These are phyloP conservation scores for Podarcis lilfordi DNA, from an alignment of 2,797 vertebrate genomes.

Conservation along the genomic window DNA sequence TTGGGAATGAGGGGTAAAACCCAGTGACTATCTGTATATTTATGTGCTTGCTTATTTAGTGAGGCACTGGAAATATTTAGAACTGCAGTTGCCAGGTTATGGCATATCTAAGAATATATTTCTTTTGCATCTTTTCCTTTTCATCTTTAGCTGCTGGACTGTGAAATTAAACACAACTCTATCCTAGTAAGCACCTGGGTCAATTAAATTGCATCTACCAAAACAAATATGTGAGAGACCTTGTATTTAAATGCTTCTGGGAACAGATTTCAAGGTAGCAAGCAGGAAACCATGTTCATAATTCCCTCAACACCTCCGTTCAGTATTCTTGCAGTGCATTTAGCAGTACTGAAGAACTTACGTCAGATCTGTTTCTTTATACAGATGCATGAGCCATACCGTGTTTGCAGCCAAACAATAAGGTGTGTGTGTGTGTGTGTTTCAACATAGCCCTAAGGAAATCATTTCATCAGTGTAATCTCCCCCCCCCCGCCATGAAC, in stretches of 20 bases:
- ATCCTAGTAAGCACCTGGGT: constrained; percentile 21
- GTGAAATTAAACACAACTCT: constrained; percentile 42
- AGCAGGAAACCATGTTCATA: background rate
- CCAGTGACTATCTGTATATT: background rate
- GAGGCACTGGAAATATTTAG: background rate
- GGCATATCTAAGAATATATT: constrained; percentile 5
- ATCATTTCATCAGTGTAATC: too few relatives aligned
- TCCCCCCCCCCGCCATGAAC: background rate
- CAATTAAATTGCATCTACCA: constrained; percentile 29
- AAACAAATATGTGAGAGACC: constrained; percentile 18
- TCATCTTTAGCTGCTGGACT: constrained; percentile 21
- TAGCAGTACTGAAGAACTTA: background rate
- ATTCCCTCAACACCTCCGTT: background rate
- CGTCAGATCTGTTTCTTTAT: background rate
- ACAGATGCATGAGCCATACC: background rate
- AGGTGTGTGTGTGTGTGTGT: too few relatives aligned
- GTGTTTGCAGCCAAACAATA: background rate
- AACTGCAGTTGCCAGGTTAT: background rate
- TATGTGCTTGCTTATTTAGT: constrained; percentile 20
- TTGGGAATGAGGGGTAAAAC: background rate
- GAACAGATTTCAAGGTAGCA: background rate
- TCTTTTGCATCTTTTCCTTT: constrained; percentile 13
- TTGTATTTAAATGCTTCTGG: constrained; percentile 16
- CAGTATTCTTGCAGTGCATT: background rate
- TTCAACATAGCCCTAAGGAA: too few relatives aligned